These are phyloP conservation scores for Chymomyza procnemis DNA, from an alignment of 2,888 invertebrate species.

Conservation along the genomic window DNA sequence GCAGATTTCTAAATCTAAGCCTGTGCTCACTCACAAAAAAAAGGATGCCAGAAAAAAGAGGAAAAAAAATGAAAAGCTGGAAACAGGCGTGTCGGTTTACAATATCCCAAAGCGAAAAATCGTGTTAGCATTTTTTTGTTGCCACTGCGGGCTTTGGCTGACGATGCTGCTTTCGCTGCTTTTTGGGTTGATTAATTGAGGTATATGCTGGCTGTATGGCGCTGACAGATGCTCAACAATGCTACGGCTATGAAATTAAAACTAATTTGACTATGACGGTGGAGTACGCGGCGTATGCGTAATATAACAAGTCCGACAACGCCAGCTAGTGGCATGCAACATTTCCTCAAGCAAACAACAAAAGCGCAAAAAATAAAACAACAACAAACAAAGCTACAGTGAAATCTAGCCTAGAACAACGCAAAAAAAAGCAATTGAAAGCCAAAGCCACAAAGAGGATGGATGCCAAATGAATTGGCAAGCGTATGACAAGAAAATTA, in stretches of 20 bases:
- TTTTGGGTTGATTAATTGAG: slow-evolving; percentile 66
- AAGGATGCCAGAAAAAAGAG: slow-evolving; percentile 21
- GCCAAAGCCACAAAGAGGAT: slow-evolving; percentile 26
- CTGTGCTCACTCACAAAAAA: slow-evolving; percentile 26
- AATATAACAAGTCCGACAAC: slow-evolving; percentile 21
- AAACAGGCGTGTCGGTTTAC: slow-evolving; percentile 61
- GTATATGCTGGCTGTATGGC: slow-evolving; percentile 33
- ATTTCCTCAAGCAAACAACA: slow-evolving; percentile 20
- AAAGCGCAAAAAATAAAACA: slow-evolving; percentile 38
- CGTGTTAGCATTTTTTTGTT: slow-evolving; percentile 2
- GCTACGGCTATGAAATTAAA: slow-evolving; percentile 41
- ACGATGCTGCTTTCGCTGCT: not conserved
- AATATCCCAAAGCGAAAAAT: slow-evolving; percentile 74
- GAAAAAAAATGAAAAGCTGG: slow-evolving; percentile 21
- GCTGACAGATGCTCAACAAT: slow-evolving; percentile 16
- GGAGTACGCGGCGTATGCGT: slow-evolving; percentile 47
- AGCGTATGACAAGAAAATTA: slow-evolving; percentile 24
- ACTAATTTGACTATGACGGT: slow-evolving; percentile 26
- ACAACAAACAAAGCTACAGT: slow-evolving; percentile 25
- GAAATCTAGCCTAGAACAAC: slow-evolving; percentile 13
- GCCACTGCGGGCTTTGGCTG: not conserved
- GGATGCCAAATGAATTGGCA: slow-evolving; percentile 23
- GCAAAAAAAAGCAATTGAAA: slow-evolving; percentile 9
- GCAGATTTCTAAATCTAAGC: slow-evolving; percentile 60
- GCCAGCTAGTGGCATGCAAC: slow-evolving; percentile 10